Conservation (phyloP, 1,140 invertebrate genomes). For the Scaptomyza graminum region DNA sequence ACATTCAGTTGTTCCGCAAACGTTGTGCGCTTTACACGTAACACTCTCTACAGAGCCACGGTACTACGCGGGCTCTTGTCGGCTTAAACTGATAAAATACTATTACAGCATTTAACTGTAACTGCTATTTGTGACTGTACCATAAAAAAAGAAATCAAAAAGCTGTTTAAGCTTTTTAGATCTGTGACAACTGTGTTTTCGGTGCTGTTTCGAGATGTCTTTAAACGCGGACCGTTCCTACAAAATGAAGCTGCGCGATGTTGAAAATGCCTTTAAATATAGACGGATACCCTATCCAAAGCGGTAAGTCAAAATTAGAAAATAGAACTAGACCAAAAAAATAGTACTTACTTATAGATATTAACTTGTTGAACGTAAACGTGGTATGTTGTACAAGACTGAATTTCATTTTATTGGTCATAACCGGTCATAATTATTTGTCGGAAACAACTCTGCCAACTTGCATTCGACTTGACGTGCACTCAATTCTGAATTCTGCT, state of each 20-base stretch:
- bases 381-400: no score
- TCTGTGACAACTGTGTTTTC: constrained; percentile 17
- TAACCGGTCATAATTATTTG: constrained; percentile 73
- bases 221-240: constrained; percentile 67
- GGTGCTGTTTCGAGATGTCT: constrained; percentile 42
- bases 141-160: constrained; percentile 5
- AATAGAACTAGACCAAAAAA: not conserved
- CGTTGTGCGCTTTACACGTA: constrained; percentile 72
- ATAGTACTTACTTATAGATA: not conserved
- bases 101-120: constrained; percentile 37
- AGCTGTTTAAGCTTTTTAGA: constrained; percentile 24
- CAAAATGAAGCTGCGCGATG: constrained; percentile 82
- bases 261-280: constrained; percentile 82
- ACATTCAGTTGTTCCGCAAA: constrained; percentile 79
- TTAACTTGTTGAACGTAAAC: not conserved
- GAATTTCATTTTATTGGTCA: constrained; percentile 28
- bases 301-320: constrained; percentile 68
- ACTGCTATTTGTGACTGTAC: constrained; percentile 21
- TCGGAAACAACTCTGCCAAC: constrained; percentile 29
- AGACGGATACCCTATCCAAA: constrained; percentile 82
- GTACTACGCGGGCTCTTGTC: constrained; percentile 11
- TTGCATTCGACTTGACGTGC: constrained; percentile 43
- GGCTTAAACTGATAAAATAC: constrained; percentile 21
- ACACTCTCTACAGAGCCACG: constrained; percentile 11
- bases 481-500: constrained; percentile 64